Conservation (phyloP, 1,140 invertebrate species). For the Hyposmocoma kahamanoa region DNA sequence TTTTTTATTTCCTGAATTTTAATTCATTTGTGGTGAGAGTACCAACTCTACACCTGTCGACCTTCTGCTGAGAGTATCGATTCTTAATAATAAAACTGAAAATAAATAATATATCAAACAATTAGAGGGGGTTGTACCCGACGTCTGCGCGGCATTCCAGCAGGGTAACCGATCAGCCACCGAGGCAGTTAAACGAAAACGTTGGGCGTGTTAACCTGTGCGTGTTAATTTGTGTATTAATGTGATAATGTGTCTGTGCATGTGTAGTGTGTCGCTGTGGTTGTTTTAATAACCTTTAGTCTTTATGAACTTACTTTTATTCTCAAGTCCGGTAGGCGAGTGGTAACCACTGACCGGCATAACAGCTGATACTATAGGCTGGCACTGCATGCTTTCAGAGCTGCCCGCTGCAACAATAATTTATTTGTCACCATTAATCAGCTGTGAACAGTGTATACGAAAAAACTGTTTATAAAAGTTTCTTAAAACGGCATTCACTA, state of each 20-base stretch:
- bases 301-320: slow-evolving; percentile 35
- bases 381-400: slow-evolving; percentile 56
- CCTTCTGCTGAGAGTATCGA: too few relatives aligned
- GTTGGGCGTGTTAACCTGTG: background rate
- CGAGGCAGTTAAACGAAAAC: background rate
- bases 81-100: too few relatives aligned
- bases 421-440: background rate
- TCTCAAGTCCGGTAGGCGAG: slow-evolving; percentile 44
- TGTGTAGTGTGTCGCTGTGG: background rate
- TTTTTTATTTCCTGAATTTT: too few relatives aligned
- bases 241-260: background rate
- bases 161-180: too few relatives aligned
- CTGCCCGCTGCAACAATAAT: slow-evolving; percentile 28
- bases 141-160: too few relatives aligned
- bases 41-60: too few relatives aligned
- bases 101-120: too few relatives aligned
- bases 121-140: too few relatives aligned
- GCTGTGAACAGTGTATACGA: background rate
- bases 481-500: background rate
- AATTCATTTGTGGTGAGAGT: too few relatives aligned
- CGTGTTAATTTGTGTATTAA: background rate
- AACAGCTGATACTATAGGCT: slow-evolving; percentile 29
- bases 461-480: background rate
- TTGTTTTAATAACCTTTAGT: background rate
- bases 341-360: slow-evolving; percentile 52